Evolutionary conservation across 2,797 vertebrate species (phyloP).

Genomic region (Acanthurus tractus): DNA sequence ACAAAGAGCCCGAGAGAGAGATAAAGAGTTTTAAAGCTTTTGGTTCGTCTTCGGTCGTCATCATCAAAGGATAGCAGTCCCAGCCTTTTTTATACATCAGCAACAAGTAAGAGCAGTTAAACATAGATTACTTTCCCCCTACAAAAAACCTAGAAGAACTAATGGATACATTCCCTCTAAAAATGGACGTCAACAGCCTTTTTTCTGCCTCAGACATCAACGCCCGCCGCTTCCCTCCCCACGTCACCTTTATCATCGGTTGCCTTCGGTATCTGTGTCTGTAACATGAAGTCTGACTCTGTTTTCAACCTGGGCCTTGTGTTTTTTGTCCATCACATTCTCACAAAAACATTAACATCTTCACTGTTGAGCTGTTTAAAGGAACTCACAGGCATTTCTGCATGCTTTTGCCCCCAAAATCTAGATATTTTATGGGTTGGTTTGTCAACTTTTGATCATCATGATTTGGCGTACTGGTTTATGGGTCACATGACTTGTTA

Average conservation of each 20-base stretch:
- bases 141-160: slow-evolving; percentile 86
- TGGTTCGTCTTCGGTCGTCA: slow-evolving; percentile 82
- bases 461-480: no score
- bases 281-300: slow-evolving; percentile 12
- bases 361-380: neutral
- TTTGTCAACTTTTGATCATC: no score
- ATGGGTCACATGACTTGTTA: no score
- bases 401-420: neutral
- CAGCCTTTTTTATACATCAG: slow-evolving; percentile 81
- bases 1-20: slow-evolving; percentile 83
- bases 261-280: slow-evolving; percentile 37
- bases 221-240: neutral
- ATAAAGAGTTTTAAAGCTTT: slow-evolving; percentile 87
- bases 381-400: neutral
- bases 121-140: slow-evolving; percentile 78
- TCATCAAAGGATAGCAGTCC: slow-evolving; percentile 70
- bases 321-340: neutral
- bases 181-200: slow-evolving; percentile 66
- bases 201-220: slow-evolving; percentile 40
- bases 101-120: slow-evolving; percentile 83
- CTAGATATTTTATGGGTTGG: no score
- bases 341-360: neutral
- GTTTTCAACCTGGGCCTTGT: slow-evolving; percentile 42
- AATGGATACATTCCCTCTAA: slow-evolving; percentile 86
- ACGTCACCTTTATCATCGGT: slow-evolving; percentile 54